phyloP scores from a whole-genome alignment of 2,888 invertebrate genomes.

The Dascillus cervinus region DNA sequence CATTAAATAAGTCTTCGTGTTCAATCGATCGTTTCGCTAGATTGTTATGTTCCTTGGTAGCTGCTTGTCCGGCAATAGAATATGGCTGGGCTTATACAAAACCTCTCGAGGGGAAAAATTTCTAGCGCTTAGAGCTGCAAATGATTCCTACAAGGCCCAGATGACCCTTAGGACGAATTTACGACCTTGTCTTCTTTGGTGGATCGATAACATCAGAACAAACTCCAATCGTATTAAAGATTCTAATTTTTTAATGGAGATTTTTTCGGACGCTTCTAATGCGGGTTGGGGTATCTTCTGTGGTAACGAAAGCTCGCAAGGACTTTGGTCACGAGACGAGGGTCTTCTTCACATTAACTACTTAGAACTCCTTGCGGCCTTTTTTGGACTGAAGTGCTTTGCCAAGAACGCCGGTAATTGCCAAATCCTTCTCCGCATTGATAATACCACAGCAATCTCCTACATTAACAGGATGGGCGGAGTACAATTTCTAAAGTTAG shows the following conservation, averaged over 20 bases:
- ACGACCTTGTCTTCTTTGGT: slow-evolving; percentile 15
- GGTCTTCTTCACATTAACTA: slow-evolving; percentile 21
- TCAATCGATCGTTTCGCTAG: slow-evolving; percentile 14
- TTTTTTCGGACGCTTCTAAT: slow-evolving; percentile 21
- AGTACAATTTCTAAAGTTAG: slow-evolving; percentile 16
- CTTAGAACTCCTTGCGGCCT: slow-evolving; percentile 21
- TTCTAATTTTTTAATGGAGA: slow-evolving; percentile 15
- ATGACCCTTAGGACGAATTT: slow-evolving; percentile 2
- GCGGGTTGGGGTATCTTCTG: slow-evolving; percentile 22
- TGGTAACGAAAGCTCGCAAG: slow-evolving; percentile 12
- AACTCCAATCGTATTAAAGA: slow-evolving; percentile 10
- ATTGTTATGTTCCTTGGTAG: slow-evolving; percentile 12
- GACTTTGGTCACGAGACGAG: slow-evolving; percentile 20
- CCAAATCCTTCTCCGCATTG: slow-evolving; percentile 17
- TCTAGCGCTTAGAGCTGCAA: slow-evolving; percentile 4
- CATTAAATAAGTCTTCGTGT: not conserved
- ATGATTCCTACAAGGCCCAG: slow-evolving; percentile 6
- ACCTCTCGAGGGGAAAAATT: slow-evolving; percentile 13
- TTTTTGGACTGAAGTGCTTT: slow-evolving; percentile 21
- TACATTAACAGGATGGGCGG: slow-evolving; percentile 21
- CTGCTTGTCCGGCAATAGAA: slow-evolving; percentile 17
- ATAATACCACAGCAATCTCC: slow-evolving; percentile 20
- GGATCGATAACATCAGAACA: slow-evolving; percentile 10
- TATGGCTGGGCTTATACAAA: slow-evolving; percentile 19
- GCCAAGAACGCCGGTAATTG: slow-evolving; percentile 12